A percentile compares a stretch with the other conserved stretches of the same genome.
Evolutionary conservation across 2,113 vertebrate species (phyloP).

Genomic region (Tachuris rubrigastra): DNA sequence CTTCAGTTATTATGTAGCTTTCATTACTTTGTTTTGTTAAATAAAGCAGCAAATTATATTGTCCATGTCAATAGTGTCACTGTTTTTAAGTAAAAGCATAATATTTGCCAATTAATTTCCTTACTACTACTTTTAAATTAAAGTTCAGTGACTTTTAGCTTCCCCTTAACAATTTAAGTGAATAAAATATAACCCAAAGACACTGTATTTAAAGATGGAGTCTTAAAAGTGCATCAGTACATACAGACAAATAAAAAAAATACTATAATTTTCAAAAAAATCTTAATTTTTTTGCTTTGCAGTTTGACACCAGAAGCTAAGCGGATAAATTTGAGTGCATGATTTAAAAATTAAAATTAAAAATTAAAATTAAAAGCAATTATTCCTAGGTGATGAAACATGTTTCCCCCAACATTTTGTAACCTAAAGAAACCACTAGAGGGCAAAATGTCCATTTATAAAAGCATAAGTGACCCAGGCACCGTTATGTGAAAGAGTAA

Average conservation of each 20-base stretch:
- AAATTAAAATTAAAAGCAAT: neutral
- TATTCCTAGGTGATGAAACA: neutral
- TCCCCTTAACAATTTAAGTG: neutral
- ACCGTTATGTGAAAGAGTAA: accelerated
- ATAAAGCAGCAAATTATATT: neutral
- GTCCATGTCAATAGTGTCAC: neutral
- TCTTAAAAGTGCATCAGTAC: neutral
- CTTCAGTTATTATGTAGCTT: neutral
- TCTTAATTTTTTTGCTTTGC: neutral
- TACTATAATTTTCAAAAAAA: neutral
- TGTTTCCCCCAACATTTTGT: neutral
- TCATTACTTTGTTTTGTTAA: neutral
- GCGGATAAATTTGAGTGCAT: neutral
- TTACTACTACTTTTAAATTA: neutral
- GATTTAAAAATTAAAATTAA: neutral
- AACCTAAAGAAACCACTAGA: slow-evolving; percentile 63
- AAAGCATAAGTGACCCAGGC: neutral
- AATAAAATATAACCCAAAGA: neutral
- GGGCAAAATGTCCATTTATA: slow-evolving; percentile 67
- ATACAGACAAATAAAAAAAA: neutral
- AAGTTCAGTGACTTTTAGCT: neutral
- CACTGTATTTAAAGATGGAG: neutral
- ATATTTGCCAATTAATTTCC: neutral
- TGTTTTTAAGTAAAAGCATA: neutral
- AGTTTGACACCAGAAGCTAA: neutral